Conservation (phyloP, 2,113 vertebrate species). For the Alethe castanea region DNA sequence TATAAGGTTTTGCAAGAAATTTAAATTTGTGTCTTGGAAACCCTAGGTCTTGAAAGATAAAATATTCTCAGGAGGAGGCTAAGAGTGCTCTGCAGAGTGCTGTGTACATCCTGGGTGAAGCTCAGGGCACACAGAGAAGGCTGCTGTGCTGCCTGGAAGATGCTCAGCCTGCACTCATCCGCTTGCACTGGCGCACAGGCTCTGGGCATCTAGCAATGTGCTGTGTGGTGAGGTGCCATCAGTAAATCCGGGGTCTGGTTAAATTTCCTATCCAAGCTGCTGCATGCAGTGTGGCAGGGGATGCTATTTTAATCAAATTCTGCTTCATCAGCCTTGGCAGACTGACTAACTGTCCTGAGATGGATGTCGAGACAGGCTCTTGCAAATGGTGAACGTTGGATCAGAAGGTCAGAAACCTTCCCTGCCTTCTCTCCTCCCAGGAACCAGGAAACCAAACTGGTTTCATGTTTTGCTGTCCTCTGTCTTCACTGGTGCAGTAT, state of each 20-base stretch:
- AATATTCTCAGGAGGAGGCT: background rate
- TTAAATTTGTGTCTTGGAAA: background rate
- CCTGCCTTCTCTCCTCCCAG: background rate
- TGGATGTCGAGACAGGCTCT: background rate
- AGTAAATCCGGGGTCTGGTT: background rate
- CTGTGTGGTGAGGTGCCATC: background rate
- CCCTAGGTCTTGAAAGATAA: background rate
- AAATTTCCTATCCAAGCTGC: background rate
- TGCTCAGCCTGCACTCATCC: background rate
- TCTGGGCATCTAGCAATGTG: background rate
- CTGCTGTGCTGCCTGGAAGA: background rate
- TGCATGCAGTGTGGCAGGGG: accelerated
- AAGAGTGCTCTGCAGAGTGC: background rate
- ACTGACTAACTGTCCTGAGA: background rate
- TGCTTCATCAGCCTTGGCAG: background rate
- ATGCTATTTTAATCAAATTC: background rate
- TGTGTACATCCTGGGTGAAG: background rate
- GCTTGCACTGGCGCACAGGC: accelerated
- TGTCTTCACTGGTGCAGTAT: background rate
- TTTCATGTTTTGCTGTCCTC: background rate
- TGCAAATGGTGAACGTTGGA: accelerated
- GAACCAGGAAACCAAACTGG: background rate
- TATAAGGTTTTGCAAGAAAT: background rate
- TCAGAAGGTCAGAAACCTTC: background rate
- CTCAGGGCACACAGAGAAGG: accelerated